phyloP scores from a whole-genome alignment of 2,888 invertebrate species.

The Anodontia alba region DNA sequence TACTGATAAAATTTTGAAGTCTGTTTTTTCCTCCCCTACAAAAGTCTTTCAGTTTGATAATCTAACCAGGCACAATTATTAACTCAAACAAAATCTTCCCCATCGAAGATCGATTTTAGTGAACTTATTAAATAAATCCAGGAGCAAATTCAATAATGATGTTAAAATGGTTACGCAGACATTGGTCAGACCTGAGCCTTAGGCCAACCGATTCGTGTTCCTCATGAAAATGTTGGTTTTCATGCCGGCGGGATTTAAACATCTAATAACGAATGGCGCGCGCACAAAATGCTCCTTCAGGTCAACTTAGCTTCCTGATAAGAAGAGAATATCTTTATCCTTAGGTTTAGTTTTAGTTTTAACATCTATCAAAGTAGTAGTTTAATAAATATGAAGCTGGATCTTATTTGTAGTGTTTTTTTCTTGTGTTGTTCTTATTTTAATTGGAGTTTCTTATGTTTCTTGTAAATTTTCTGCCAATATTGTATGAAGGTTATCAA shows the following conservation, averaged over 20 bases:
- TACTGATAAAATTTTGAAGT: too few relatives aligned
- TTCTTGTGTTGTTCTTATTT: too few relatives aligned
- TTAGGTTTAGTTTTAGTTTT: constrained; percentile 20
- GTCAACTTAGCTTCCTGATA: constrained; percentile 50
- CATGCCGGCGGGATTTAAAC: constrained; percentile 37
- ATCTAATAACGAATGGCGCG: constrained; percentile 45
- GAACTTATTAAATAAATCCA: too few relatives aligned
- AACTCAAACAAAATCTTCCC: too few relatives aligned
- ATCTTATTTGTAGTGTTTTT: too few relatives aligned
- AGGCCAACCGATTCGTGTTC: constrained; percentile 1
- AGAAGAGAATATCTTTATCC: constrained; percentile 10
- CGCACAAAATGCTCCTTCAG: constrained; percentile 57
- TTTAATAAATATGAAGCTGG: neutral
- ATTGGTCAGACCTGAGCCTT: neutral
- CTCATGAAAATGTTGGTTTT: constrained; percentile 16
- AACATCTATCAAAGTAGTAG: constrained; percentile 5
- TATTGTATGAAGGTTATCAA: too few relatives aligned
- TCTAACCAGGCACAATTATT: too few relatives aligned
- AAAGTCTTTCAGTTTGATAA: too few relatives aligned
- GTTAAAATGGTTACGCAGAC: neutral
- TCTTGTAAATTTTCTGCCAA: too few relatives aligned
- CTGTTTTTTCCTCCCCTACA: too few relatives aligned
- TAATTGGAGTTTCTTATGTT: too few relatives aligned
- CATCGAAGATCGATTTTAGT: too few relatives aligned
- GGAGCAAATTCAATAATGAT: constrained; percentile 3